phyloP scores from a whole-genome alignment of 1,140 invertebrate genomes.

The Heliconius hermathena region DNA sequence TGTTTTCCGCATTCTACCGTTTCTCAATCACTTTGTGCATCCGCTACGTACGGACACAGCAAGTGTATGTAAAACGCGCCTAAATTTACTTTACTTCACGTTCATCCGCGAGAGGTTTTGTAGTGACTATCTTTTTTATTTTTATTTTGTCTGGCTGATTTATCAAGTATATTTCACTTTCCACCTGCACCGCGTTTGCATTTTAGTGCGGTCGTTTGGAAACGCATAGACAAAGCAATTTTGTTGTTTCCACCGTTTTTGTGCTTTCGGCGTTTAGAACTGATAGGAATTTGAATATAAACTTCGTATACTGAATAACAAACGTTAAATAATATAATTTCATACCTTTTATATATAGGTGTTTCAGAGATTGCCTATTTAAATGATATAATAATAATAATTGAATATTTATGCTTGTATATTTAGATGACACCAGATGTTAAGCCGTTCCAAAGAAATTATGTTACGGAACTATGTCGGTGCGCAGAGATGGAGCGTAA shows the following conservation, averaged over 20 bases:
- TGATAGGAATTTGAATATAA: constrained; percentile 4
- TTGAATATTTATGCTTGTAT: not conserved
- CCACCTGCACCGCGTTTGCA: constrained; percentile 13
- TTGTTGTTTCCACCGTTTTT: not conserved
- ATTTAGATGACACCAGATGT: constrained; percentile 83
- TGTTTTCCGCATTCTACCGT: not conserved
- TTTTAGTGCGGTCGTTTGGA: constrained; percentile 8
- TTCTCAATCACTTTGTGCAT: not conserved
- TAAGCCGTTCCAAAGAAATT: constrained; percentile 85
- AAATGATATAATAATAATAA: no score
- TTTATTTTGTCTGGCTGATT: constrained; percentile 21
- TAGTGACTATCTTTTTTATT: not conserved
- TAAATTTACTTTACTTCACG: constrained; percentile 11
- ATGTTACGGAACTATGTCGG: constrained; percentile 84
- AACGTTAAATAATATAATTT: no score
- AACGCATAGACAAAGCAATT: not conserved
- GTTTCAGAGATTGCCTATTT: no score
- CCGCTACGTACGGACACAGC: not conserved
- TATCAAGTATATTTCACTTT: constrained; percentile 23
- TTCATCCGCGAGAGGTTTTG: constrained; percentile 8
- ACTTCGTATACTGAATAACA: not conserved
- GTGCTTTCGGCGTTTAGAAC: not conserved
- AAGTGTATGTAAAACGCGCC: constrained; percentile 14
- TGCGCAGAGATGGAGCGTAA: constrained; percentile 87
- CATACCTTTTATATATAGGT: no score